A percentile compares a stretch with the other conserved stretches of the same genome.
These are phyloP conservation scores for Rhopalosiphum nymphaeae DNA, from an alignment of 2,888 invertebrate species.

Conservation along the genomic window DNA sequence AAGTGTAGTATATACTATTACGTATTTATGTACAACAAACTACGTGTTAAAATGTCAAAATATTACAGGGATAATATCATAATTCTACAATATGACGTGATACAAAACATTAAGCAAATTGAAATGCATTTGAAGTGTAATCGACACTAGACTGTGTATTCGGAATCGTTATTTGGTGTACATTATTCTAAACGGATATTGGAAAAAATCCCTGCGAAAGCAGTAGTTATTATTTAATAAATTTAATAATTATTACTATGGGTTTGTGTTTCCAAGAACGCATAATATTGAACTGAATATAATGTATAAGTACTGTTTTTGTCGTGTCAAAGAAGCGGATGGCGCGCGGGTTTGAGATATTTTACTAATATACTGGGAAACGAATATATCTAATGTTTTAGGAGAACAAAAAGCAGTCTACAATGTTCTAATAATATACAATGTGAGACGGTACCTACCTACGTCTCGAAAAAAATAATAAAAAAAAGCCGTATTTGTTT, in stretches of 20 bases:
- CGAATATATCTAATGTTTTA: neutral
- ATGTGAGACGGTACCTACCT: neutral
- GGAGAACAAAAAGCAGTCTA: neutral
- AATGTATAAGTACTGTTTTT: neutral
- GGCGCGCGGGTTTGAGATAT: neutral
- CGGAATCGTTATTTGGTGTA: neutral
- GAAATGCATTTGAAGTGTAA: neutral
- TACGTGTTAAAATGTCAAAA: neutral
- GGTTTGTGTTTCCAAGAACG: neutral
- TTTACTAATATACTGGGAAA: neutral
- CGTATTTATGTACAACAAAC: neutral
- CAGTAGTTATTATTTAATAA: neutral
- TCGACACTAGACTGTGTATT: neutral
- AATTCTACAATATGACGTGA: neutral
- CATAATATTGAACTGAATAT: neutral
- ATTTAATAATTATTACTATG: too few relatives aligned
- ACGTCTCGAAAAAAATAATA: neutral
- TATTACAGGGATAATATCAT: neutral
- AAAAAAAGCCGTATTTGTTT: conserved; percentile 5
- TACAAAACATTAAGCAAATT: too few relatives aligned
- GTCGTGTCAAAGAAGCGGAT: neutral
- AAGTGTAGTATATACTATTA: neutral
- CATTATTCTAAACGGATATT: neutral
- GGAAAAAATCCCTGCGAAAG: neutral
- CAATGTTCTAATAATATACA: neutral